A percentile compares a stretch with the other conserved stretches of the same genome.
These are phyloP conservation scores for Onychostruthus taczanowskii DNA, from an alignment of 2,113 vertebrate genomes.

Conservation along the genomic window DNA sequence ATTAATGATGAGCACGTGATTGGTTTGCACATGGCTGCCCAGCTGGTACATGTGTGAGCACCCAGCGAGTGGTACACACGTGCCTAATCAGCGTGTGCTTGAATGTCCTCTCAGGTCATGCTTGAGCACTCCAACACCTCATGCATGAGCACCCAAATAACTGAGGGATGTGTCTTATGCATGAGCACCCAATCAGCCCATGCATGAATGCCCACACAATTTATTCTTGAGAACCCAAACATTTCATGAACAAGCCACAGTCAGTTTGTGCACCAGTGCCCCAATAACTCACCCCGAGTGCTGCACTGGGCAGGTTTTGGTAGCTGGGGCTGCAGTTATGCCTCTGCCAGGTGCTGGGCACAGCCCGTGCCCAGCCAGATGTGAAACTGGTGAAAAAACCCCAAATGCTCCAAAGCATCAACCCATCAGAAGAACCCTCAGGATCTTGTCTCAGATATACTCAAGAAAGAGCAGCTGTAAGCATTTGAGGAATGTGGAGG, in stretches of 20 bases:
- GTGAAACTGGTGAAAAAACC: background rate
- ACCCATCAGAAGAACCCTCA: background rate
- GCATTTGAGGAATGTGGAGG: background rate
- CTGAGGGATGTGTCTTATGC: background rate
- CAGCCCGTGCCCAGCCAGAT: background rate
- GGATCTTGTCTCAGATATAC: background rate
- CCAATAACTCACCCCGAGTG: fast-evolving
- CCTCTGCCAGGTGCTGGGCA: background rate
- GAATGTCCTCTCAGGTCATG: background rate
- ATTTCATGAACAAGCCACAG: background rate
- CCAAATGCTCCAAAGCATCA: background rate
- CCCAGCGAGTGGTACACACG: background rate
- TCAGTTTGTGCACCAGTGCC: background rate
- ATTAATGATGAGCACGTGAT: background rate
- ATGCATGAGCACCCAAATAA: background rate
- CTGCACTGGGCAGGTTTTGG: fast-evolving
- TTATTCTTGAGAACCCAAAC: background rate
- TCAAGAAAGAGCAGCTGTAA: background rate
- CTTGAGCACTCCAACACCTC: background rate
- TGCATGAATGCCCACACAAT: background rate
- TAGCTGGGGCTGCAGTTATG: background rate
- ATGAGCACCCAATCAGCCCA: background rate
- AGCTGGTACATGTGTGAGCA: background rate
- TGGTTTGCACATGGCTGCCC: background rate
- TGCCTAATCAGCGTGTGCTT: background rate